phyloP scores from a whole-genome alignment of 2,113 vertebrate species.

The Cricetomys ansorgei region DNA sequence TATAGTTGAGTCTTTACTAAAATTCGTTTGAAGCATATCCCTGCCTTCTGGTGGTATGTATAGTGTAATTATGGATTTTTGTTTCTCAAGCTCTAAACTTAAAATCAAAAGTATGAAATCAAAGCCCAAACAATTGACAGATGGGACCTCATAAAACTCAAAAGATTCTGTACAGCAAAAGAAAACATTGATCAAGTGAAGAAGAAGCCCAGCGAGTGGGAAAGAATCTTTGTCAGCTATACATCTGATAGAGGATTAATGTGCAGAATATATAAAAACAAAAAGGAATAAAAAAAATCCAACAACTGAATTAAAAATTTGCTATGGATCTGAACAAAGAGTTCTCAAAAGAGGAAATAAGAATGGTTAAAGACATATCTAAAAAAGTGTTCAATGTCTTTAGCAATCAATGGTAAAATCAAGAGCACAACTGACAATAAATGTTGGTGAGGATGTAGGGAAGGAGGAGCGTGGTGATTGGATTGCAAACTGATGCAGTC shows the following conservation, averaged over 20 bases:
- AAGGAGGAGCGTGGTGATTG: not conserved
- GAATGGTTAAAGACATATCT: not conserved
- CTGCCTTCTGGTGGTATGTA: not conserved
- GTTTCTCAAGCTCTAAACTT: slow-evolving; percentile 19
- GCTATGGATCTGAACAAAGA: not conserved
- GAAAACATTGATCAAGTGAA: not conserved
- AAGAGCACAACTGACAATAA: not conserved
- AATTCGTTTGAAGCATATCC: not conserved
- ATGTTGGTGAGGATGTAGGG: not conserved
- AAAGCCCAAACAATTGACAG: not conserved
- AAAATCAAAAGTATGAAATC: not conserved
- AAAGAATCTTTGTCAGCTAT: not conserved
- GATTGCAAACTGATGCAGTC: not conserved
- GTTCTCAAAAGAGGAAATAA: not conserved
- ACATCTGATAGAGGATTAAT: not conserved
- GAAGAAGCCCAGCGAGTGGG: not conserved
- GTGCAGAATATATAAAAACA: not conserved
- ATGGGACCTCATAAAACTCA: not conserved
- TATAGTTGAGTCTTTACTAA: not conserved
- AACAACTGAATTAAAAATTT: not conserved
- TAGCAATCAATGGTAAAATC: not conserved
- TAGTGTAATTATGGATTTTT: not conserved
- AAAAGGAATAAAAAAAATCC: not conserved
- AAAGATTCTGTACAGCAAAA: not conserved
- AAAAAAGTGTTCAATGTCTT: not conserved